These are phyloP conservation scores for Epizoanthus ramosus DNA, from an alignment of 92 coral and sea anemone genomes.

Conservation along the genomic window DNA sequence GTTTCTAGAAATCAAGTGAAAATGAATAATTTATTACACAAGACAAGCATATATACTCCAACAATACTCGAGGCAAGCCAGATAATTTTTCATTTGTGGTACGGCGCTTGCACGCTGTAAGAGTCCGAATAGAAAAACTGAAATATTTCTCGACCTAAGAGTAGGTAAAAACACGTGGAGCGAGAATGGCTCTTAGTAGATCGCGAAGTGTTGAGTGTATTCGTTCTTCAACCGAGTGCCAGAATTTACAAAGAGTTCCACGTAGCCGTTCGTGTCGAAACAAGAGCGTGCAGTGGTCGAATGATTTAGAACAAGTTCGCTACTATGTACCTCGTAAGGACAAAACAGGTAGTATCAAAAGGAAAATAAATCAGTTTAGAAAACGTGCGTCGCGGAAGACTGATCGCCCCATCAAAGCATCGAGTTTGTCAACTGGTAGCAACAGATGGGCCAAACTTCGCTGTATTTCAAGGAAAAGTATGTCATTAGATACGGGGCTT, in stretches of 20 bases:
- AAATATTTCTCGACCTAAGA: too few species aligned
- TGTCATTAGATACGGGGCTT: slow-evolving; percentile 67
- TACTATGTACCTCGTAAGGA: slow-evolving; percentile 74
- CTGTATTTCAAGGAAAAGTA: slow-evolving; percentile 41
- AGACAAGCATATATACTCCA: too few species aligned
- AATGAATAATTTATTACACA: too few species aligned
- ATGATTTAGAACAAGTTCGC: slow-evolving; percentile 76
- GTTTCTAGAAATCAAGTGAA: too few species aligned
- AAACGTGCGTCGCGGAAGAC: slow-evolving; percentile 65
- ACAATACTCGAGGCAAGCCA: too few species aligned
- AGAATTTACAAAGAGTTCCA: slow-evolving; percentile 26
- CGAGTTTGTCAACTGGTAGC: slow-evolving; percentile 8
- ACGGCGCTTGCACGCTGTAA: too few species aligned
- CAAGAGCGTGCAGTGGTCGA: slow-evolving; percentile 82
- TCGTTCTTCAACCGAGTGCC: slow-evolving; percentile 20
- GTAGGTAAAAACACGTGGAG: too few species aligned
- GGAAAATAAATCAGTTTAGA: slow-evolving; percentile 66
- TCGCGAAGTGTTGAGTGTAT: slow-evolving; percentile 37
- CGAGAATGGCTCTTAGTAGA: slow-evolving; percentile 18
- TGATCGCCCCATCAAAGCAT: slow-evolving; percentile 50
- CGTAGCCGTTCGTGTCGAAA: slow-evolving; percentile 73
- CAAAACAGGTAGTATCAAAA: slow-evolving; percentile 61
- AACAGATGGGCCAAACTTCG: slow-evolving; percentile 40
- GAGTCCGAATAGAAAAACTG: too few species aligned
- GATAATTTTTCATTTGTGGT: too few species aligned